Percentiles rank a stretch among this genome's conserved stretches.
Evolutionary conservation across 2,797 vertebrate genomes (phyloP).

Genomic region (Poeciliopsis infans): DNA sequence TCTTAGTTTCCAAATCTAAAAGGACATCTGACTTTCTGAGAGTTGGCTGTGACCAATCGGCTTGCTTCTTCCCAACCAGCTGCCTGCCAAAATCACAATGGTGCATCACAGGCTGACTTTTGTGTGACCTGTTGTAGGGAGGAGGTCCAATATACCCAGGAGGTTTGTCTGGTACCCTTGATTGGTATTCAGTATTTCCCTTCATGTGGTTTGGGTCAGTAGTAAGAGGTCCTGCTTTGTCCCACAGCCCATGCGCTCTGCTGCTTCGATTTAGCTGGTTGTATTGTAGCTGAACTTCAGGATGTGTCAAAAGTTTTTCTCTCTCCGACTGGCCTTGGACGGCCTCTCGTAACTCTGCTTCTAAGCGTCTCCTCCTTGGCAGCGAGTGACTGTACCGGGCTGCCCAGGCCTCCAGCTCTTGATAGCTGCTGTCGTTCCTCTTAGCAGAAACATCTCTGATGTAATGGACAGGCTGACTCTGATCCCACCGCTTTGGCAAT

Average conservation of each 20-base stretch:
- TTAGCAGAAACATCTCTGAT: constrained; percentile 60
- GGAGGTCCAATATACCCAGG: constrained; percentile 81
- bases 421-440: constrained; percentile 69
- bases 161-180: constrained; percentile 68
- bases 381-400: constrained; percentile 77
- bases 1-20: constrained; percentile 29
- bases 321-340: constrained; percentile 55
- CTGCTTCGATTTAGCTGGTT: constrained; percentile 45
- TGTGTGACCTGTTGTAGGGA: constrained; percentile 71
- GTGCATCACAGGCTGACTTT: constrained; percentile 35
- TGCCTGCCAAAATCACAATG: constrained; percentile 39
- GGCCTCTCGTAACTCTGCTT: constrained; percentile 63
- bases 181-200: constrained; percentile 57
- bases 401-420: constrained; percentile 78
- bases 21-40: constrained; percentile 35
- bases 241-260: constrained; percentile 58
- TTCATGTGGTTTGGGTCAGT: constrained; percentile 36
- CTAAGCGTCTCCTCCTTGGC: constrained; percentile 70
- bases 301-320: constrained; percentile 46
- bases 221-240: constrained; percentile 45
- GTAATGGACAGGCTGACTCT: constrained; percentile 48
- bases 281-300: constrained; percentile 45
- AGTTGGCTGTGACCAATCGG: constrained; percentile 37
- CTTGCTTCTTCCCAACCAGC: constrained; percentile 50
- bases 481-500: constrained; percentile 70